Conservation (phyloP, 2,113 vertebrate species). For the Thalassarche chlororhynchos region DNA sequence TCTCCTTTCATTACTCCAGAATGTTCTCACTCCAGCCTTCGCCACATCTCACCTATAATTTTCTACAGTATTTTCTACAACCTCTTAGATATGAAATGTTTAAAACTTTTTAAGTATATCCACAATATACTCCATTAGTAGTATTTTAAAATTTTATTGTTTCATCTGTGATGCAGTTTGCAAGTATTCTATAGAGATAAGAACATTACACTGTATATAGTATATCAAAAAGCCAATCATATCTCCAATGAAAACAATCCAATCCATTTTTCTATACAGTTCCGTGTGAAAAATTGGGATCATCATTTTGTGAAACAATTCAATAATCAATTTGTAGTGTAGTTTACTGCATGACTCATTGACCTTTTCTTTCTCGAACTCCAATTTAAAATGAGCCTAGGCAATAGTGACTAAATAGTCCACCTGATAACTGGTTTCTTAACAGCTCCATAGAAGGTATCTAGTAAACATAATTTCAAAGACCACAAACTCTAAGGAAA, state of each 20-base stretch:
- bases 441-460: neutral
- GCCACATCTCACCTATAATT: neutral
- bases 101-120: neutral
- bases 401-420: neutral
- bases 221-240: neutral
- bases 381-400: conserved; percentile 18
- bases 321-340: neutral
- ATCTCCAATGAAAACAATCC: neutral
- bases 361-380: conserved; percentile 29
- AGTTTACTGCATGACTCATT: neutral
- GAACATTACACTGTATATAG: neutral
- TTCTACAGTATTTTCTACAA: neutral
- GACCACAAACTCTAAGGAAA: neutral
- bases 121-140: neutral
- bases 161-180: neutral
- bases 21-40: neutral
- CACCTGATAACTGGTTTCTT: neutral
- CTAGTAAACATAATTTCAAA: conserved; percentile 6
- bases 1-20: neutral
- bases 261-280: neutral
- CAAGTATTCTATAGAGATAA: neutral
- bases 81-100: neutral
- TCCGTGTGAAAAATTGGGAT: neutral
- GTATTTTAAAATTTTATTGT: neutral
- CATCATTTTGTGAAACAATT: neutral